These are phyloP conservation scores for Eupithecia subfuscata DNA, from an alignment of 2,888 invertebrate genomes.

Conservation along the genomic window DNA sequence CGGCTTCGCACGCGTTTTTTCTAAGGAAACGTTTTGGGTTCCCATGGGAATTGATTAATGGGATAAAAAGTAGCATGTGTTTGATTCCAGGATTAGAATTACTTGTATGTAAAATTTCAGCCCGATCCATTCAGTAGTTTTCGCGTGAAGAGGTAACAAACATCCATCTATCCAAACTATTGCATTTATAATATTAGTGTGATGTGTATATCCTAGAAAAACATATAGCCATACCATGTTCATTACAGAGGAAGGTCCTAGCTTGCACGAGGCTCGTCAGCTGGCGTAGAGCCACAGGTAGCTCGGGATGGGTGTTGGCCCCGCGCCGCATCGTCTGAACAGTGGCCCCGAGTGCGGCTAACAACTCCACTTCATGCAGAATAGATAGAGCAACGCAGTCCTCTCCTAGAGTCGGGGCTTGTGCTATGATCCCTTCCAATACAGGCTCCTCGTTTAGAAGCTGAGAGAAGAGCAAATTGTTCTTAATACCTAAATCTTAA, in stretches of 20 bases:
- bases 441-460: slow-evolving; percentile 75
- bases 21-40: too few relatives aligned
- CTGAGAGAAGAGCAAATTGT: slow-evolving; percentile 50
- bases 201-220: slow-evolving; percentile 56
- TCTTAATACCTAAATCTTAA: background rate
- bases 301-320: slow-evolving; percentile 87
- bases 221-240: slow-evolving; percentile 73
- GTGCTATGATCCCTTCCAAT: slow-evolving; percentile 88
- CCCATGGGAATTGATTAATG: too few relatives aligned
- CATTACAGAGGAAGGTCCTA: slow-evolving; percentile 4
- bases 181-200: too few relatives aligned
- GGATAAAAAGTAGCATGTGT: too few relatives aligned
- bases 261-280: slow-evolving; percentile 84
- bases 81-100: too few relatives aligned
- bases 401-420: slow-evolving; percentile 87
- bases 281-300: slow-evolving; percentile 87
- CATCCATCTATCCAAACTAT: too few relatives aligned
- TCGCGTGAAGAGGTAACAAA: too few relatives aligned
- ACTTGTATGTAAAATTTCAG: too few relatives aligned
- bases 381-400: slow-evolving; percentile 90
- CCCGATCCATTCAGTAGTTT: too few relatives aligned
- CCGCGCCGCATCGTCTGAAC: slow-evolving; percentile 87
- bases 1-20: too few relatives aligned
- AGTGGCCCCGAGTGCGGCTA: slow-evolving; percentile 87
- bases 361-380: slow-evolving; percentile 90